A percentile compares a stretch with the other conserved stretches of the same genome.
These are phyloP conservation scores for Lepus americanus DNA, from an alignment of 2,113 vertebrate genomes.

Conservation along the genomic window DNA sequence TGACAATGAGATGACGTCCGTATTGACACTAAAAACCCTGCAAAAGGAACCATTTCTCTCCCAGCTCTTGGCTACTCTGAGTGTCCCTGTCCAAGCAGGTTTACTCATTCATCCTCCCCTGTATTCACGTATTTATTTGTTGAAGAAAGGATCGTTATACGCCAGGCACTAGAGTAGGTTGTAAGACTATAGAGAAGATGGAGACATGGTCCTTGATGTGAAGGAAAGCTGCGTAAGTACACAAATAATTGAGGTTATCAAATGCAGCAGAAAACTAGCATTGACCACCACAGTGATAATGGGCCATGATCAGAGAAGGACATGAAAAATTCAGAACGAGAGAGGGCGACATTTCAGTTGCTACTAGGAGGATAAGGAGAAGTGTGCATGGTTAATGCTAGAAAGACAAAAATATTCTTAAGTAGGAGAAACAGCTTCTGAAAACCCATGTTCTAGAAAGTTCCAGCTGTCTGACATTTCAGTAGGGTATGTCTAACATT, in stretches of 20 bases:
- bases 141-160: slow-evolving; percentile 6
- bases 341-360: background rate
- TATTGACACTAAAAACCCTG: background rate
- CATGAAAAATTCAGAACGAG: background rate
- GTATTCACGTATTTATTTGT: slow-evolving; percentile 1
- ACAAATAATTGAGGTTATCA: background rate
- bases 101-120: background rate
- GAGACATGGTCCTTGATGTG: background rate
- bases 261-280: background rate
- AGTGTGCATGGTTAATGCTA: background rate
- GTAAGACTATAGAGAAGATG: background rate
- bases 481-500: background rate
- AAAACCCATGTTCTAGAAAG: slow-evolving; percentile 31
- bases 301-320: background rate
- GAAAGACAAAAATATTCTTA: background rate
- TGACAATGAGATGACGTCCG: slow-evolving; percentile 16
- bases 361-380: background rate
- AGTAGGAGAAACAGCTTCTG: background rate
- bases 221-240: background rate
- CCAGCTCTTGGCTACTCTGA: background rate
- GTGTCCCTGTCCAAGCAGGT: background rate
- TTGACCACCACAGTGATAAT: background rate
- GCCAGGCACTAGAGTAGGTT: background rate
- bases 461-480: slow-evolving; percentile 29
- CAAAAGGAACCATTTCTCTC: background rate